Evolutionary conservation across 2,113 vertebrate species (phyloP), one percentile per base, ranked within the genome.

Genomic region (Corythaixoides concolor): DNA sequence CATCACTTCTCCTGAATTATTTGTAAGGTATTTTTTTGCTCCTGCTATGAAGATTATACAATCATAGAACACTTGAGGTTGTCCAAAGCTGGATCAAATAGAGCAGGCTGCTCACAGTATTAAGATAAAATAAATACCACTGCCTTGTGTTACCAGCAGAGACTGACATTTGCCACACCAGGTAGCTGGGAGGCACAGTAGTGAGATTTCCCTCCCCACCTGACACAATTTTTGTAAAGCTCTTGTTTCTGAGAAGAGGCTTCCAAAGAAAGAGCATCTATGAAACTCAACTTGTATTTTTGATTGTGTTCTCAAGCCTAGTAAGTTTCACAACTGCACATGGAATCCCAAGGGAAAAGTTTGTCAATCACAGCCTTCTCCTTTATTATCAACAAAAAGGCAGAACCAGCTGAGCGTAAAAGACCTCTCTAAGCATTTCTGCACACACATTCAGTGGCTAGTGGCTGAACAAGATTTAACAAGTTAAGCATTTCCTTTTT

Each of bases 401-500:
- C 84, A 85, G 68, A 92, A 76, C 5, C 33, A 78, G 60, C 20
- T 66, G 87, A 77, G 68, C 3, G 4, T 89, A 67, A 87, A 96
- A 97, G 80, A 96, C 23, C 68, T 81, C 32, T 91, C 60, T 89
- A 91, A 93, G 92, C 84, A 77, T 80, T 96, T 89, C 80, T 87
- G 64, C 50, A 81, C 28, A 62, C 9, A 33, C 37, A 39, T 68
- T 80, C 68, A 77, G 77, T 37, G 70, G 43, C 88, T 63, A 85
- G 60, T 41, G 91, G 55, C 45, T 89, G 84, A 95, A 87, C 68
- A 91, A 94, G 87, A 95, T 91, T 94, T 91, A 95, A 94, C 89
- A 93, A 95, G 96, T 94, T 93, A 95, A 94, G 95, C 80, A 91
- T 84, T 94, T 91, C 73, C n/a, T 93, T 91, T 81, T 93, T 88